Evolutionary conservation across 37 sponge, comb jelly and placozoan genomes (phyloP), one percentile per base, ranked within the genome.

Genomic region (Spongilla lacustris): DNA sequence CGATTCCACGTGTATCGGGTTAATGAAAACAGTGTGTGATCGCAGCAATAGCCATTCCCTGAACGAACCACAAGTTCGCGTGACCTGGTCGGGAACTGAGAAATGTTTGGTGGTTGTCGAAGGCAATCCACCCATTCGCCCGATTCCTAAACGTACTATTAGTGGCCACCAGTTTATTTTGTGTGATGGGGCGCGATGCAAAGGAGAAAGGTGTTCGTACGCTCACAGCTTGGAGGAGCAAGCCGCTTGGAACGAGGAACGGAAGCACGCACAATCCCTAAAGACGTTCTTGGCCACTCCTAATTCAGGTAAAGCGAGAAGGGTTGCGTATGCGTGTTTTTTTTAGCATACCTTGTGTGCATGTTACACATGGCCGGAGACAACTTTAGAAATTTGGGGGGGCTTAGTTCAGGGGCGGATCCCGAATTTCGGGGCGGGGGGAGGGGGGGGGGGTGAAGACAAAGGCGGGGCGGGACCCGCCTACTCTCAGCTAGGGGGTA

Each of bases 231-330:
- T 29, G 0, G 69, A 70, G 21, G 87, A 86, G 50, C 69, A 29
- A 69, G 72, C 12, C 19, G 80, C 87, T n/a, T 86, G 87, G 87
- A 86, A 86, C 70, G 73, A 30, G 12, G 78, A 85, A 69, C 58
- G 58, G 58, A 58, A 58, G 58, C 12, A 17, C 14, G 21, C 21
- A 14, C 14, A 58, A 1, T 58, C 58, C 11, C 58, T 6, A 14
- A 58, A 58, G 19, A 14, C 46, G 8, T 46, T 46, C 46, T 46
- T 58, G 58, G 58, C 58, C 58, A 14, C n/a, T n/a, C n/a, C n/a
- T n/a, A n/a, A 14, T 58, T 13, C 58, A 14, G 58, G 19, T 58
- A 58, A 41, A 41, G 41, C 41, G 41, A 41, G 41, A 6, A 41
- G 6, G 41, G 41, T 41, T 3, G 41, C 41, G 6, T 9, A 6